Evolutionary conservation across 92 coral and sea anemone species (phyloP), one percentile per base, ranked within the genome.

Genomic region (Virgularia gustaviana): DNA sequence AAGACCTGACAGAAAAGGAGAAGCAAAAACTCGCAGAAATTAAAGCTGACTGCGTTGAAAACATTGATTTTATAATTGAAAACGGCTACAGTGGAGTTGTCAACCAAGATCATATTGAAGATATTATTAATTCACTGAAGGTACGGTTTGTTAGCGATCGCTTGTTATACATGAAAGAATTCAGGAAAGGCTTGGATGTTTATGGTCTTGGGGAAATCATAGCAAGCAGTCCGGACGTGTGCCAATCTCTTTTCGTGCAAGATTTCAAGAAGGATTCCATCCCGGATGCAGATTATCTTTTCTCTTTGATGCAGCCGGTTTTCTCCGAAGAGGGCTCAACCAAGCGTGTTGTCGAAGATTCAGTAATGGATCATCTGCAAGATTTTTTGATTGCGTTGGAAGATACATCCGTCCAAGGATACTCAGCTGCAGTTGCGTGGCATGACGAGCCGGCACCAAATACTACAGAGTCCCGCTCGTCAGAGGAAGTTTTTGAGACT

Each of bases 311-410:
- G 41, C 22, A 20, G 15, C 83, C 86, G 49, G 49, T 53, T 20
- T 82, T 66, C 63, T 82, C 86, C 11, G 24, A 36, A 11, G 55
- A 55, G 16, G 77, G 81, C 37, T 73, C 75, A 18, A 22, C 81
- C 11, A 51, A 79, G 39, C 37, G 71, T 33, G 49, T 28, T 9
- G 20, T 57, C 19, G 85, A 81, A 32, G 81, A 81, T 55, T 25
- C 60, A 1, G 9, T 81, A 39, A 76, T 81, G 70, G 85, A 81
- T 37, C 35, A 18, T 28, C 66, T 81, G 36, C 85, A 81, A 53
- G 85, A 81, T 64, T 54, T 81, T 30, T 23, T 81, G 42, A 62
- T 52, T 24, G 41, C 36, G 23, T 6, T 81, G 3, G 85, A 81
- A 55, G 61, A 81, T 37, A 35, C 63, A 16, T n/a, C 36, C 61